Evolutionary conservation across 2,797 vertebrate genomes (phyloP).

Genomic region (Urosaurus nigricauda): DNA sequence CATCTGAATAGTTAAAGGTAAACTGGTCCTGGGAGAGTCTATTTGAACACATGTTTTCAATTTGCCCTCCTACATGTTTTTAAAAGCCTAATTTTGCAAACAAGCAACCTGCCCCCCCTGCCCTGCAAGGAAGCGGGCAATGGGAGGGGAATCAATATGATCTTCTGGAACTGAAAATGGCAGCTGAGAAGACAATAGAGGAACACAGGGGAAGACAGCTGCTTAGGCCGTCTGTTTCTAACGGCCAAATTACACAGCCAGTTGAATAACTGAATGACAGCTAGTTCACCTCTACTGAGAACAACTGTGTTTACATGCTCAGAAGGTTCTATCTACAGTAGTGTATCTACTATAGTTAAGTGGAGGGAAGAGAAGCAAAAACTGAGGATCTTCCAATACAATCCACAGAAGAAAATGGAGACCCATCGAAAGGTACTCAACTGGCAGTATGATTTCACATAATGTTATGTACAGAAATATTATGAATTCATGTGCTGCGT

Average conservation of each 20-base stretch:
- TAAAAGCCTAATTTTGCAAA: constrained; percentile 29
- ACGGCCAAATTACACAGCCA: constrained; percentile 30
- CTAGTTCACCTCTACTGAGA: constrained; percentile 4
- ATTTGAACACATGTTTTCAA: constrained; percentile 31
- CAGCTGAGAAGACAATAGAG: constrained; percentile 21
- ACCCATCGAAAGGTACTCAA: background rate
- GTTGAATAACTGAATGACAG: constrained; percentile 10
- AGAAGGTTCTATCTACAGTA: background rate
- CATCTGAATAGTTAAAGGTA: constrained; percentile 34
- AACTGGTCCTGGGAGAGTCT: constrained; percentile 1
- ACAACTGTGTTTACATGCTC: background rate
- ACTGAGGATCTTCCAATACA: background rate
- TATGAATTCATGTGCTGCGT: too few relatives aligned
- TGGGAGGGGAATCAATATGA: background rate
- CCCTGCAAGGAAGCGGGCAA: too few relatives aligned
- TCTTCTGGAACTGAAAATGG: constrained; percentile 11
- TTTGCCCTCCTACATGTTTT: constrained; percentile 12
- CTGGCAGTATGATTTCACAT: background rate
- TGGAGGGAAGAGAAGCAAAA: background rate
- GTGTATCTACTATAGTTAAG: too few relatives aligned
- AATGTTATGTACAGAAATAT: too few relatives aligned
- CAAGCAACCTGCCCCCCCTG: background rate
- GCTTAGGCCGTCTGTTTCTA: constrained; percentile 13
- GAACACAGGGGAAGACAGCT: constrained; percentile 24
- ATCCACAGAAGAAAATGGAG: too few relatives aligned